Conservation (phyloP, 35 echinoderm and acorn worm genomes). For the Diadema setosum region DNA sequence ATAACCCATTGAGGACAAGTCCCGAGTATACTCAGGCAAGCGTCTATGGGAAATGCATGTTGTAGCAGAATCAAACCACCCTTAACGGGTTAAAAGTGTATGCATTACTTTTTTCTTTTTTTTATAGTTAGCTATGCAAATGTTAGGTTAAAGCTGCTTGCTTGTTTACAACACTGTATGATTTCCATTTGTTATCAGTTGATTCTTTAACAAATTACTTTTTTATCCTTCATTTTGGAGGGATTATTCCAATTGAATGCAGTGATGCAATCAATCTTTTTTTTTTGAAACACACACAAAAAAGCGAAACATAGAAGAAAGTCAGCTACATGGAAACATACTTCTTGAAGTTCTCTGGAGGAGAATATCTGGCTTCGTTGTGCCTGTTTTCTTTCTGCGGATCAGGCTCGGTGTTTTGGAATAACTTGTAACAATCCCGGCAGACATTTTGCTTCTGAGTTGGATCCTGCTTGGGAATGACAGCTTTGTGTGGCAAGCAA, state of each 20-base stretch:
- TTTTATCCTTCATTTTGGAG: not conserved
- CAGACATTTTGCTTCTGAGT: conserved; percentile 31
- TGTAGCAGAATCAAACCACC: too few species aligned
- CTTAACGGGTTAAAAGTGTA: too few species aligned
- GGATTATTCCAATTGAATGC: not conserved
- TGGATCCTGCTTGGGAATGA: conserved; percentile 19
- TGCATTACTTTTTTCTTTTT: too few species aligned
- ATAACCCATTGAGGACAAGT: too few species aligned
- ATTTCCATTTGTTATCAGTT: not conserved
- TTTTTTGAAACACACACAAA: not conserved
- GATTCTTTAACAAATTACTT: not conserved
- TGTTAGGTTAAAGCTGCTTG: not conserved
- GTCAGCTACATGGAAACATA: not conserved
- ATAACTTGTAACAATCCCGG: conserved; percentile 16
- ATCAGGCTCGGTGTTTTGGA: not conserved
- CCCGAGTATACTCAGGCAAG: too few species aligned
- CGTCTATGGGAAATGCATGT: too few species aligned
- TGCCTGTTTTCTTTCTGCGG: not conserved
- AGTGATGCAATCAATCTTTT: not conserved
- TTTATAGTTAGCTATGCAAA: too few species aligned
- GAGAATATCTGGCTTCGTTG: conserved; percentile 11
- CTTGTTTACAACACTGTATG: not conserved
- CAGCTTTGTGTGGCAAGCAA: conserved; percentile 23
- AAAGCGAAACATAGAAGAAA: not conserved
- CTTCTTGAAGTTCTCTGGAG: conserved; percentile 67